A percentile compares a stretch with the other conserved stretches of the same genome.
phyloP scores from a whole-genome alignment of 2,113 vertebrate species.

The Burhinus bistriatus region DNA sequence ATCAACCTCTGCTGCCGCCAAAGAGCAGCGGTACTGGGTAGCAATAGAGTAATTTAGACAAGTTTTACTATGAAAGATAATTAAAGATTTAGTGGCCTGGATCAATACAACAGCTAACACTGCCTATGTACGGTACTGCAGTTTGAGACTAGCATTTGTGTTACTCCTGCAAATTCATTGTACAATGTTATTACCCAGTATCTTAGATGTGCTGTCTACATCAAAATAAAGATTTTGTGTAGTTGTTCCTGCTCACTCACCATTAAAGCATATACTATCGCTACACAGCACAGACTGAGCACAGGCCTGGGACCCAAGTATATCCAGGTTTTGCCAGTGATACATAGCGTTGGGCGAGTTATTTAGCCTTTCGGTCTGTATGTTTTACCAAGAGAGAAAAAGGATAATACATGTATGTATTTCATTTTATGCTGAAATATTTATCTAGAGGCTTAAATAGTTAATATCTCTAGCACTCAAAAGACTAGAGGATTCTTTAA shows the following conservation, averaged over 20 bases:
- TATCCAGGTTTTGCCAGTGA: not conserved
- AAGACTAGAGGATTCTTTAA: not conserved
- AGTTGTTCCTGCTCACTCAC: not conserved
- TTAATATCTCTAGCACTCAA: not conserved
- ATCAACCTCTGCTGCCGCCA: not conserved
- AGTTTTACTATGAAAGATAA: constrained; percentile 48
- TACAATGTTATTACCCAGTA: not conserved
- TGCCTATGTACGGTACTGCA: not conserved
- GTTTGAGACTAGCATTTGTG: constrained; percentile 6
- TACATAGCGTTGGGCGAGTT: not conserved
- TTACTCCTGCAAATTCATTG: not conserved
- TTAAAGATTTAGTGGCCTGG: constrained; percentile 30
- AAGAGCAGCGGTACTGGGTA: not conserved
- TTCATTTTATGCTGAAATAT: not conserved
- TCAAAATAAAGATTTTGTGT: not conserved
- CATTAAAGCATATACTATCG: not conserved
- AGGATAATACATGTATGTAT: not conserved
- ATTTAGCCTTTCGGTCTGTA: not conserved
- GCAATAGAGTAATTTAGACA: not conserved
- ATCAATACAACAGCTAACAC: constrained; percentile 1
- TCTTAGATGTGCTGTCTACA: not conserved
- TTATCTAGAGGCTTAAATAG: not conserved
- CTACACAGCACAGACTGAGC: not conserved
- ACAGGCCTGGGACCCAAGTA: not conserved
- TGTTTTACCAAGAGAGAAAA: not conserved